Conservation (phyloP, 2,888 invertebrate genomes). For the Dorcus hopei region DNA sequence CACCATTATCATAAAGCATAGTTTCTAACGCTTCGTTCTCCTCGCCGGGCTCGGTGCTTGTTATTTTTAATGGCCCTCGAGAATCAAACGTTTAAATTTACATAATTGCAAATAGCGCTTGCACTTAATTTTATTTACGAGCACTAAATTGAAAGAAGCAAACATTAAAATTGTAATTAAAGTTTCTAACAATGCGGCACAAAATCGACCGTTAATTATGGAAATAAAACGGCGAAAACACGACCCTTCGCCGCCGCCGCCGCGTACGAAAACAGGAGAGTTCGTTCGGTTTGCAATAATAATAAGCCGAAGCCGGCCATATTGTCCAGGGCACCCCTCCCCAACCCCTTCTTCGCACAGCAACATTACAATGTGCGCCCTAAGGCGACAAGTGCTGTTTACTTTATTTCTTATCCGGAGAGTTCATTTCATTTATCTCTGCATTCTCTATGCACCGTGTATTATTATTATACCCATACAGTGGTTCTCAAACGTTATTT, state of each 20-base stretch:
- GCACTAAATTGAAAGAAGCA: not conserved
- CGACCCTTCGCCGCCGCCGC: conserved; percentile 5
- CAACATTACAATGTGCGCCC: conserved; percentile 43
- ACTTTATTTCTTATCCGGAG: conserved; percentile 46
- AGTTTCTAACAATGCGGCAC: not conserved
- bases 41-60: too few species aligned
- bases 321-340: conserved; percentile 29
- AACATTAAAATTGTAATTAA: conserved; percentile 1
- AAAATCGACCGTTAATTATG: not conserved
- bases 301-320: conserved; percentile 33
- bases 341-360: conserved; percentile 28
- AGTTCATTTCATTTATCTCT: conserved; percentile 43
- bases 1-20: too few species aligned
- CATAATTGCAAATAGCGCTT: not conserved
- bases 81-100: not conserved
- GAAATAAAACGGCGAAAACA: not conserved
- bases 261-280: conserved; percentile 3
- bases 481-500: conserved; percentile 3
- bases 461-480: conserved; percentile 3
- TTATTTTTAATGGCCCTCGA: too few species aligned
- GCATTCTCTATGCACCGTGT: conserved; percentile 27
- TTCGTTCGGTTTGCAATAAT: conserved; percentile 28
- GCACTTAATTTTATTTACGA: conserved; percentile 1
- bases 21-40: too few species aligned
- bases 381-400: conserved; percentile 46